Evolutionary conservation across 2,797 vertebrate genomes (phyloP), one percentile per base, ranked within the genome.

Genomic region (Syndactyla subalaris): DNA sequence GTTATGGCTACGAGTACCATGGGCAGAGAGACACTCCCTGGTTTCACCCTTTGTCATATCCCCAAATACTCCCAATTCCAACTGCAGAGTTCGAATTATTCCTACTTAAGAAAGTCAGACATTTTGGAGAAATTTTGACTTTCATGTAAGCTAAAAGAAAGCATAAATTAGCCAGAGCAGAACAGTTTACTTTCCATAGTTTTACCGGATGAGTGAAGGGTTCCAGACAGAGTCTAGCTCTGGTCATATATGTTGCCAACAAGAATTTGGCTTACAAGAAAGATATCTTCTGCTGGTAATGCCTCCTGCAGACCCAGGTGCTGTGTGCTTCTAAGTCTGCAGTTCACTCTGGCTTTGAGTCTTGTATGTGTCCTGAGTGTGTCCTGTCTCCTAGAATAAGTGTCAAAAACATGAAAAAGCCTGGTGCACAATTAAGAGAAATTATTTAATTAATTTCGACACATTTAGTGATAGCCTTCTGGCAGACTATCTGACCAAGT

Each of bases 291-390:
- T 68, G 13, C 51, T 51, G 32, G 20, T 19, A 43, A 20, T 39
- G 10, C 10, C 39, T 59, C 48, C 23, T 48, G 14, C 15, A 78
- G n/a, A 48, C 0, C 0, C 14, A 34, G 3, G 12, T n/a, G 2
- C 38, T 57, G 3, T 49, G 29, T 34, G 43, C 61, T 61, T 85
- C n/a, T 52, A 49, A 55, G 13, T 11, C 10, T 59, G 23, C 6
- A 75, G 11, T 9, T 81, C 17, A 20, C 7, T 66, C 58, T 39
- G 17, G 10, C 16, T 89, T 77, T 71, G 45, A 79, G 18, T n/a
- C 13, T 13, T 67, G 10, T 22, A n/a, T 57, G 12, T 51, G 57
- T 52, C 41, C 11, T 59, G 10, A 20, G 34, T 57, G 9, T 51
- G 49, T 57, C 41, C 11, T 72, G 5, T 39, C 55, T 79, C 45